Percentiles rank a stretch among this genome's conserved stretches.
Evolutionary conservation across 2,888 invertebrate genomes (phyloP).

Genomic region (Synergus umbraculus): DNA sequence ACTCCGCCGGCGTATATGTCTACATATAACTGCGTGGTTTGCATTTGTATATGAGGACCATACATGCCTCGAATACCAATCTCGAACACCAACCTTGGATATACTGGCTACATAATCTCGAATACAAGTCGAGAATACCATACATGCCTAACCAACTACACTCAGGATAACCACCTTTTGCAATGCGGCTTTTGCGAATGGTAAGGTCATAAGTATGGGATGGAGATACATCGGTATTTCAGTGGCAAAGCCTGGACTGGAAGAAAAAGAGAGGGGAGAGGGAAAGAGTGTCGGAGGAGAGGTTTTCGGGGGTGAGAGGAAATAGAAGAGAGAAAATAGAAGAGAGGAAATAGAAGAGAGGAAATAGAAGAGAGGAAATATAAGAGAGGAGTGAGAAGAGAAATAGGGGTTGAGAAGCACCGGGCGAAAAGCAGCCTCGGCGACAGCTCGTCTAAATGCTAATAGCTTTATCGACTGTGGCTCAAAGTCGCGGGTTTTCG

Average conservation of each 20-base stretch:
- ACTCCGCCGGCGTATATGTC: slow-evolving; percentile 55
- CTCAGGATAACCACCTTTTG: slow-evolving; percentile 45
- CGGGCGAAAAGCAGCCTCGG: slow-evolving; percentile 56
- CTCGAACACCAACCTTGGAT: slow-evolving; percentile 47
- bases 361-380: slow-evolving; percentile 45
- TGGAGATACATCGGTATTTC: slow-evolving; percentile 73
- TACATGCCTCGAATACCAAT: slow-evolving; percentile 24
- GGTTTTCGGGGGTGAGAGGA: slow-evolving; percentile 45
- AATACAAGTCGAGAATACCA: too few species aligned
- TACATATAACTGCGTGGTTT: slow-evolving; percentile 25
- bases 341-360: slow-evolving; percentile 46
- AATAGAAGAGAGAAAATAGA: slow-evolving; percentile 47
- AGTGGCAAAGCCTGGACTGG: slow-evolving; percentile 56
- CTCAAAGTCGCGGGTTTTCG: slow-evolving; percentile 57
- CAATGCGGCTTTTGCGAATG: slow-evolving; percentile 53
- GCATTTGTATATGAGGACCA: neutral
- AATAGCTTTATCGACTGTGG: slow-evolving; percentile 76
- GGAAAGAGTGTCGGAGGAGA: slow-evolving; percentile 40
- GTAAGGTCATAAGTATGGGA: slow-evolving; percentile 53
- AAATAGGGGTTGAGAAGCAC: slow-evolving; percentile 45
- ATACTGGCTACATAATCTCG: slow-evolving; percentile 46
- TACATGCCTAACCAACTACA: slow-evolving; percentile 33
- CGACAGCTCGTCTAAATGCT: slow-evolving; percentile 78
- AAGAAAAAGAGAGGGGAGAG: slow-evolving; percentile 48
- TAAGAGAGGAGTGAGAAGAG: slow-evolving; percentile 47